Evolutionary conservation across 2,797 vertebrate species (phyloP).

Genomic region (Siniperca scherzeri): DNA sequence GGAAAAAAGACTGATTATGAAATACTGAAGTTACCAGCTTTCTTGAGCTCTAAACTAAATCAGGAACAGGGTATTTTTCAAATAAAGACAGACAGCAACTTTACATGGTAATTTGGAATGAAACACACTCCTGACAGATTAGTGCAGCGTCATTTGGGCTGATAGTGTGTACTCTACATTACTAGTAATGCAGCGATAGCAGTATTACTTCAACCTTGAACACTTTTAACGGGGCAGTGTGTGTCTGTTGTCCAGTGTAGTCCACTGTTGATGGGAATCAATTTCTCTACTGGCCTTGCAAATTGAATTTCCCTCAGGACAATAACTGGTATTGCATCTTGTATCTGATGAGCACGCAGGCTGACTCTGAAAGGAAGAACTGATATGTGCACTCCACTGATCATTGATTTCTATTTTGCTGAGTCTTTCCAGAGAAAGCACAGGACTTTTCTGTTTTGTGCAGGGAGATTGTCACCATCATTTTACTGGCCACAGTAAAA

Average conservation of each 20-base stretch:
- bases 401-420: slow-evolving; percentile 62
- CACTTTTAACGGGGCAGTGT: not conserved
- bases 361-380: slow-evolving; percentile 50
- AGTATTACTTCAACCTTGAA: slow-evolving; percentile 1
- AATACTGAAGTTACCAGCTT: not conserved
- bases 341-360: slow-evolving; percentile 52
- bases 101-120: not conserved
- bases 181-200: not conserved
- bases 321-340: slow-evolving; percentile 49
- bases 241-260: not conserved
- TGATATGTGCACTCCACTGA: slow-evolving; percentile 50
- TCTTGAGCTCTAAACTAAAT: slow-evolving; percentile 1
- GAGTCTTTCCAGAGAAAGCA: slow-evolving; percentile 38
- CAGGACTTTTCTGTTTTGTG: slow-evolving; percentile 30
- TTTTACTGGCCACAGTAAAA: slow-evolving; percentile 27
- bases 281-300: slow-evolving; percentile 41
- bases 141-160: not conserved
- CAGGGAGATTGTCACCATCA: slow-evolving; percentile 30
- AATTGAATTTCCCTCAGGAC: slow-evolving; percentile 63
- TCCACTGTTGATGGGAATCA: slow-evolving; percentile 32
- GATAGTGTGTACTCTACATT: not conserved
- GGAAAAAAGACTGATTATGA: not conserved
- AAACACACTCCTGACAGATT: not conserved
- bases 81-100: not conserved
- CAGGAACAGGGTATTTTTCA: not conserved